Conservation (phyloP, 2,113 vertebrate species). For the Willisornis vidua region DNA sequence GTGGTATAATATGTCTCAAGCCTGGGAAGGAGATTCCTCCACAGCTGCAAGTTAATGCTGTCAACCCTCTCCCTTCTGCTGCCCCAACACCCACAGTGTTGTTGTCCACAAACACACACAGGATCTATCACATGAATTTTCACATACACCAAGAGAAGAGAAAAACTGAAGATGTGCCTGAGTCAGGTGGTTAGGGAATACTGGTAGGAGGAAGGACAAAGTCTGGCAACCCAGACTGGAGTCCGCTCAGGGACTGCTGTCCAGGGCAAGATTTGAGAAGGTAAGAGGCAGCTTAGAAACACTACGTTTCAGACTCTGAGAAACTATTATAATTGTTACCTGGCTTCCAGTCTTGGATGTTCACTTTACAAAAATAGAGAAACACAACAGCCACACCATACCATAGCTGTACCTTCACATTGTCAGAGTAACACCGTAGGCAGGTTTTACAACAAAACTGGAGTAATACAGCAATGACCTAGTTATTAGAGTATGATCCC, state of each 20-base stretch:
- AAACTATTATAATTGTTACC: neutral
- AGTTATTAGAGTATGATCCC: neutral
- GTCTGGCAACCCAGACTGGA: neutral
- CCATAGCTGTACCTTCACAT: neutral
- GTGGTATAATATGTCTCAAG: fast-evolving
- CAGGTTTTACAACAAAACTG: neutral
- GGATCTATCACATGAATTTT: neutral
- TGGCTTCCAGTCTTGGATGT: neutral
- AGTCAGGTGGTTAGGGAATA: neutral
- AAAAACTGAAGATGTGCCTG: neutral
- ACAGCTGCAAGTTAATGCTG: neutral
- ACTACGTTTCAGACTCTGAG: neutral
- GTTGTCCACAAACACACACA: neutral
- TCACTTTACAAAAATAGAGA: neutral
- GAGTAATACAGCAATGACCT: neutral
- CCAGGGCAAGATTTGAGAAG: neutral
- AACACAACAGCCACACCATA: neutral
- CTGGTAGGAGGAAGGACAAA: neutral
- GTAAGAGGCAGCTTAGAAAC: neutral
- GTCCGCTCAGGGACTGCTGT: neutral
- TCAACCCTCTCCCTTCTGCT: neutral
- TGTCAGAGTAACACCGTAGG: neutral
- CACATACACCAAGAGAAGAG: neutral
- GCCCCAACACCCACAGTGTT: neutral
- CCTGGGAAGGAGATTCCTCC: neutral